Conservation (phyloP, 2,113 vertebrate species). For the Aphyosemion australe region DNA sequence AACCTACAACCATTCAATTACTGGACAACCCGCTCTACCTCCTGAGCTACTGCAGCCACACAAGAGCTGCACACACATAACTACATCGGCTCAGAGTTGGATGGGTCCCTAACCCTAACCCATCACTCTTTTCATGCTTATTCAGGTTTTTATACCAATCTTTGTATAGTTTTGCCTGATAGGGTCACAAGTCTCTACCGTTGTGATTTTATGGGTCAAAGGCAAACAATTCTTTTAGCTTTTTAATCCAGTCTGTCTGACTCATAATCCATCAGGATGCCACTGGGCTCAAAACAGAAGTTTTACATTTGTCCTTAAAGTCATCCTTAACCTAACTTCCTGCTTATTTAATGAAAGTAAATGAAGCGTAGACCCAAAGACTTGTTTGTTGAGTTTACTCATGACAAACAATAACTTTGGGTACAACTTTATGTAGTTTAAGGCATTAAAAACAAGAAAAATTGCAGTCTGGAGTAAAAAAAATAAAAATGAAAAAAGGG, state of each 20-base stretch:
- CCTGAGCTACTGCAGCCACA: no score
- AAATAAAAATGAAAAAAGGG: not conserved
- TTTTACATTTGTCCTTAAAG: constrained; percentile 19
- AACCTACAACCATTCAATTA: no score
- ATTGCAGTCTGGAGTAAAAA: not conserved
- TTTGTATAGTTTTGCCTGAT: no score
- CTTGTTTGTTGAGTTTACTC: no score
- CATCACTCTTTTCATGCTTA: no score
- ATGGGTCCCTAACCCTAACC: no score
- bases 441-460: not conserved
- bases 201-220: no score
- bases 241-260: constrained; percentile 44
- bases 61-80: no score
- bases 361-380: not conserved
- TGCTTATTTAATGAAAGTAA: constrained; percentile 26
- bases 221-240: constrained; percentile 31
- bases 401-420: not conserved
- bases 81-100: no score
- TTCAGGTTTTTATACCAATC: no score
- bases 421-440: not conserved
- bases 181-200: no score
- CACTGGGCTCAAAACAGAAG: constrained; percentile 4
- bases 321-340: constrained; percentile 11
- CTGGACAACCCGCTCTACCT: no score
- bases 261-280: constrained; percentile 41